phyloP scores from a whole-genome alignment of 92 coral and sea anemone species.

The Porites rus region DNA sequence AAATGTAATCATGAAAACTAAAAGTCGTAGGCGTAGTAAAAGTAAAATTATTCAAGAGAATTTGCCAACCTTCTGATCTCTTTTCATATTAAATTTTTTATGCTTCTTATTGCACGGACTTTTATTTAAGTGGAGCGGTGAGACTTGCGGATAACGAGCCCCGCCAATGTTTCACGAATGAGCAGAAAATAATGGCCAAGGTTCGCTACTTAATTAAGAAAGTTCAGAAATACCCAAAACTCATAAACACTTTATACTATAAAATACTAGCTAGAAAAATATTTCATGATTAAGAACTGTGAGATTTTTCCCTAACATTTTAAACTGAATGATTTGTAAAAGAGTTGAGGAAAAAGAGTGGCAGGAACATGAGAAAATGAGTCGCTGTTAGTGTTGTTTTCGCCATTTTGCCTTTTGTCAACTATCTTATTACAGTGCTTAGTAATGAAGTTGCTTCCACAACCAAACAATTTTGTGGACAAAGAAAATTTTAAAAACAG shows the following conservation, averaged over 20 bases:
- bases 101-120: background rate
- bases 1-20: background rate
- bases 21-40: background rate
- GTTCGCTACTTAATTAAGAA: too few species aligned
- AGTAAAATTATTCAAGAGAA: background rate
- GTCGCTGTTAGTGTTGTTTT: background rate
- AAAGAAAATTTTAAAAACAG: background rate
- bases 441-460: background rate
- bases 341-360: background rate
- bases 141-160: too few species aligned
- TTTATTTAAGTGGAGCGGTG: too few species aligned
- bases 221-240: too few species aligned
- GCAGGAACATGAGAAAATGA: background rate
- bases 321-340: background rate
- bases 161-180: too few species aligned
- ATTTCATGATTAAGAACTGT: too few species aligned
- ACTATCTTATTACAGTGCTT: background rate
- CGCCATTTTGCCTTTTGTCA: background rate
- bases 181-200: too few species aligned
- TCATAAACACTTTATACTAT: too few species aligned
- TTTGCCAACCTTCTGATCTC: background rate
- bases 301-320: background rate
- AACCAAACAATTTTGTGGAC: constrained; percentile 5
- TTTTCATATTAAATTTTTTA: background rate
- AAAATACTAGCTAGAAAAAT: too few species aligned